These are phyloP conservation scores for Caprella mutica DNA, from an alignment of 2,888 invertebrate genomes.

Conservation along the genomic window DNA sequence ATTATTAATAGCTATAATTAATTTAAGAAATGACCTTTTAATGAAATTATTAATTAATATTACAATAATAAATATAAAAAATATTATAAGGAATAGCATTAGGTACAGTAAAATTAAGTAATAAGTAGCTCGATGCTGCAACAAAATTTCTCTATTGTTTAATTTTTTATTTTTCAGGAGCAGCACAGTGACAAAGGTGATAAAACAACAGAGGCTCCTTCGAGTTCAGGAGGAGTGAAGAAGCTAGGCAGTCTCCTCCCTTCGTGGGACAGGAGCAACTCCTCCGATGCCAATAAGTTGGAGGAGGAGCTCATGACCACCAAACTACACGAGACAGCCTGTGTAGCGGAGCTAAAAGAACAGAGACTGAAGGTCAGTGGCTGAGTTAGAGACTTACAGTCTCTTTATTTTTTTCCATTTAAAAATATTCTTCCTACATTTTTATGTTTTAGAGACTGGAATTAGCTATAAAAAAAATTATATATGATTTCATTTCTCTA, in stretches of 20 bases:
- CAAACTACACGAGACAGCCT: slow-evolving; percentile 83
- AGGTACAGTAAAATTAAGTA: background rate
- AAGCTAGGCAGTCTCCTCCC: slow-evolving; percentile 30
- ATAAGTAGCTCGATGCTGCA: background rate
- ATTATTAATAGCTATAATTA: no score
- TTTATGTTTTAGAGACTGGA: no score
- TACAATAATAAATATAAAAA: no score
- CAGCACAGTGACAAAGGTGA: slow-evolving; percentile 31
- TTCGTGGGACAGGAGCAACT: slow-evolving; percentile 43
- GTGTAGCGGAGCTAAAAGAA: slow-evolving; percentile 86
- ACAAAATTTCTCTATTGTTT: background rate
- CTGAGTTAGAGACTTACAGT: no score
- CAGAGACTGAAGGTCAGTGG: slow-evolving; percentile 75
- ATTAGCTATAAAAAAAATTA: no score
- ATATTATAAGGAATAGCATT: no score
- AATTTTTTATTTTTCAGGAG: slow-evolving; percentile 14
- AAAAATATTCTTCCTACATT: no score
- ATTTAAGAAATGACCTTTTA: no score
- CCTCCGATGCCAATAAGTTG: slow-evolving; percentile 66
- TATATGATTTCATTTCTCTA: no score
- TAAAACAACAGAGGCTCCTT: slow-evolving; percentile 19
- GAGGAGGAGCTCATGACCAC: slow-evolving; percentile 94
- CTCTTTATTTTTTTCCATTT: no score
- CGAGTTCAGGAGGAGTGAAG: slow-evolving; percentile 26
- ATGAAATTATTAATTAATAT: no score